These are phyloP conservation scores for Phyllostomus discolor DNA, from an alignment of 2,113 vertebrate genomes.

Conservation along the genomic window DNA sequence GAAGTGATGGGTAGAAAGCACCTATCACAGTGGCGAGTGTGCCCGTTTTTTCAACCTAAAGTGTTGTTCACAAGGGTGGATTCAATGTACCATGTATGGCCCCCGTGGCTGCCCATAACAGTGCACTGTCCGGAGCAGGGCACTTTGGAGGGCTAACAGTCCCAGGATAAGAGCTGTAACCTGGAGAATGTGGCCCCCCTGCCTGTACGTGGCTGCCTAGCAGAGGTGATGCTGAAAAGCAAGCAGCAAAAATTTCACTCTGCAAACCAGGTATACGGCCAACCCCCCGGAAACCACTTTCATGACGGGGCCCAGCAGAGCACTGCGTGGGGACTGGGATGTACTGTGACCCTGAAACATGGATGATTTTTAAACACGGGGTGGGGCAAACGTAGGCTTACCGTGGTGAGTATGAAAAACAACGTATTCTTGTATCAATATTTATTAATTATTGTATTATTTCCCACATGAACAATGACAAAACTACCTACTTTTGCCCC, in stretches of 20 bases:
- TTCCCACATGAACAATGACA: neutral
- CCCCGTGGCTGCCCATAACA: neutral
- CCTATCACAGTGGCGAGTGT: neutral
- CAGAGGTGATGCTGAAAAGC: neutral
- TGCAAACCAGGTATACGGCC: neutral
- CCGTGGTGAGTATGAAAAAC: neutral
- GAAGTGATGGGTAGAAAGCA: neutral
- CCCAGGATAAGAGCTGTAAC: neutral
- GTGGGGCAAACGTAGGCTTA: neutral
- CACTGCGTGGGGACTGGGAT: neutral
- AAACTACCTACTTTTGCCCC: neutral
- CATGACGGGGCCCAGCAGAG: accelerated
- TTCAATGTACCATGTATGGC: neutral
- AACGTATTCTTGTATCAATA: neutral
- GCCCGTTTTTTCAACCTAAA: neutral
- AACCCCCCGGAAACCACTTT: neutral
- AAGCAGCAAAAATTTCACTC: neutral
- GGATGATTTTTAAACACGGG: neutral
- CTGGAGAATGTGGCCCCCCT: too few relatives aligned
- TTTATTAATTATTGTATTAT: neutral
- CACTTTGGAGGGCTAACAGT: neutral
- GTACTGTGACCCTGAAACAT: neutral
- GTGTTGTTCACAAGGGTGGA: neutral
- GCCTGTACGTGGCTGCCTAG: accelerated
- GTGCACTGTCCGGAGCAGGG: neutral